phyloP scores from a whole-genome alignment of 1,140 invertebrate species.

The Neotoxoptera formosana region DNA sequence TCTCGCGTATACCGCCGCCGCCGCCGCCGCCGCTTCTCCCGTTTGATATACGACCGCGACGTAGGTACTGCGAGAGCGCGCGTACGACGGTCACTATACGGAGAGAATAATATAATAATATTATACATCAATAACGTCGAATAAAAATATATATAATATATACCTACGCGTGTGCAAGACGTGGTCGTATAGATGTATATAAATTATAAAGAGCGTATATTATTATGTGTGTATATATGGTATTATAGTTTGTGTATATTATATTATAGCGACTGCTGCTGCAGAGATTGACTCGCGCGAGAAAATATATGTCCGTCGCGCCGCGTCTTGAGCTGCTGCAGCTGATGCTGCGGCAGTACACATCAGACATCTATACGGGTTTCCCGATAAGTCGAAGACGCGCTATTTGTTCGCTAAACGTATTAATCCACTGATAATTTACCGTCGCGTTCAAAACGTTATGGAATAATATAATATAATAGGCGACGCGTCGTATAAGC shows the following conservation, averaged over 20 bases:
- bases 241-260: too few relatives aligned
- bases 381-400: constrained; percentile 43
- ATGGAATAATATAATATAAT: constrained; percentile 8
- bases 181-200: not conserved
- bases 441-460: constrained; percentile 29
- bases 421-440: constrained; percentile 49
- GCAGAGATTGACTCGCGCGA: not conserved
- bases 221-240: not conserved
- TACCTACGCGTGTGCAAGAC: not conserved
- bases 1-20: not conserved
- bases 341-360: too few relatives aligned
- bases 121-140: not conserved
- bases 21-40: too few relatives aligned
- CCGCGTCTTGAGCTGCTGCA: not conserved
- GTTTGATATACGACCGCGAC: not conserved
- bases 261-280: not conserved
- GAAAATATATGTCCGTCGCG: not conserved
- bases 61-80: not conserved
- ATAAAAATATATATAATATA: not conserved
- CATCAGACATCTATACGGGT: not conserved
- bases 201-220: not conserved
- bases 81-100: not conserved
- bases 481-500: not conserved
- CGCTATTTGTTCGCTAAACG: constrained; percentile 31
- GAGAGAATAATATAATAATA: not conserved